Evolutionary conservation across 2,797 vertebrate species (phyloP), one percentile per base, ranked within the genome.

Genomic region (Apodemus agrarius): DNA sequence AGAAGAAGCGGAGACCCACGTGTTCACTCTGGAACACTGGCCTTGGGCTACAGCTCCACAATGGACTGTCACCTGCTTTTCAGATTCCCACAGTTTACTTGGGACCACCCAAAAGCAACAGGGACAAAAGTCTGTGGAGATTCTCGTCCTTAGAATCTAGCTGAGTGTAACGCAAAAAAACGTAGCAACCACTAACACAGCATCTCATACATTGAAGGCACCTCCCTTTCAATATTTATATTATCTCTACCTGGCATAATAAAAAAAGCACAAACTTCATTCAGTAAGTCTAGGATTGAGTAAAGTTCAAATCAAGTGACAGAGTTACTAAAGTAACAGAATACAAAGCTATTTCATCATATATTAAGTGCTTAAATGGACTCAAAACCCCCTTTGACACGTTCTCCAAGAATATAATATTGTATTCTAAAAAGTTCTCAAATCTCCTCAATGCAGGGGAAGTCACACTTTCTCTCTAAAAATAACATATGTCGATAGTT

Each of bases 291-390:
- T 6, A 59, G 16, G 93, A 59, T 52, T 88, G 49, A 93, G 90
- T 93, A 87, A 94, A 91, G 49, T 79, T 93, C 69, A 96, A 89
- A 95, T 81, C 8, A 84, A 95, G 34, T 78, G 87, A 57, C 4
- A 82, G 9, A 82, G 61, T 61, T 88, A 91, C 57, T 85, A 69
- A 82, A 85, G 37, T 88, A 54, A 79, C 46, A 93, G 40, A 95
- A 86, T 17, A 91, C 57, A 89, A 94, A 17, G 54, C 85, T 81
- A 69, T 43, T 78, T 87, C 46, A 82, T 54, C 82, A 59, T 1
- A 8, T 61, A 83, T 75, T 59, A 94, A 95, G 89, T 81, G 21
- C 49, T 88, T 63, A 86, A 91, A 19, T 24, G 72, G 31, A 89
- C 49, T 63, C 78, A 87, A 97, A 91, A 87, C 49, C 8, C 26